Evolutionary conservation across 1,140 invertebrate genomes (phyloP).

Genomic region (Leptinotarsa lineolata): DNA sequence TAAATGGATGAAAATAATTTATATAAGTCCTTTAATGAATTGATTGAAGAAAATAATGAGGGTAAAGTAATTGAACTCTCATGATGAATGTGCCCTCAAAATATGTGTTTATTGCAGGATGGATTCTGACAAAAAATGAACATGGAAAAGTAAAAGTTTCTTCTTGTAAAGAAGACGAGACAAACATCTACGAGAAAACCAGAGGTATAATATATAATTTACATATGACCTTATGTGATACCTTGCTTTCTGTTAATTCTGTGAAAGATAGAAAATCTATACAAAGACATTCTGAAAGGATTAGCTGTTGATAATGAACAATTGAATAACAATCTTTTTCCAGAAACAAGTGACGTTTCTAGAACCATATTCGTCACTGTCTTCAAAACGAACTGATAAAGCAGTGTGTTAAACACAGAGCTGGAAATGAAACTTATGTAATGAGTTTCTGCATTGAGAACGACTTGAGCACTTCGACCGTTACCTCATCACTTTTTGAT

Average conservation of each 20-base stretch:
- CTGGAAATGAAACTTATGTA: too few relatives aligned
- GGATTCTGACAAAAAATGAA: slow-evolving; percentile 27
- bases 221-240: not conserved
- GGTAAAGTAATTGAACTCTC: not conserved
- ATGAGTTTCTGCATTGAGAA: too few relatives aligned
- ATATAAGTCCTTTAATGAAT: not conserved
- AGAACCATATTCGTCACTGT: too few relatives aligned
- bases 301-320: too few relatives aligned
- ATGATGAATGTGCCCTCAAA: not conserved
- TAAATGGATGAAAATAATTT: not conserved
- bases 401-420: too few relatives aligned
- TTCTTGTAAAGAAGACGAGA: slow-evolving; percentile 14
- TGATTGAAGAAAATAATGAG: slow-evolving; percentile 1
- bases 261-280: too few relatives aligned
- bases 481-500: too few relatives aligned
- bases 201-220: slow-evolving; percentile 3
- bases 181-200: not conserved
- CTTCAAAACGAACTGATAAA: too few relatives aligned
- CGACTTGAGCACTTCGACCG: too few relatives aligned
- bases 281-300: not conserved
- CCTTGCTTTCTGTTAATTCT: not conserved
- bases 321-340: too few relatives aligned
- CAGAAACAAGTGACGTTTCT: too few relatives aligned
- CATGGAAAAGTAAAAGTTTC: slow-evolving; percentile 17
- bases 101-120: slow-evolving; percentile 9